Base-by-base conservation (phyloP, 2,113 vertebrate species). In the Syngnathus typhle region DNA sequence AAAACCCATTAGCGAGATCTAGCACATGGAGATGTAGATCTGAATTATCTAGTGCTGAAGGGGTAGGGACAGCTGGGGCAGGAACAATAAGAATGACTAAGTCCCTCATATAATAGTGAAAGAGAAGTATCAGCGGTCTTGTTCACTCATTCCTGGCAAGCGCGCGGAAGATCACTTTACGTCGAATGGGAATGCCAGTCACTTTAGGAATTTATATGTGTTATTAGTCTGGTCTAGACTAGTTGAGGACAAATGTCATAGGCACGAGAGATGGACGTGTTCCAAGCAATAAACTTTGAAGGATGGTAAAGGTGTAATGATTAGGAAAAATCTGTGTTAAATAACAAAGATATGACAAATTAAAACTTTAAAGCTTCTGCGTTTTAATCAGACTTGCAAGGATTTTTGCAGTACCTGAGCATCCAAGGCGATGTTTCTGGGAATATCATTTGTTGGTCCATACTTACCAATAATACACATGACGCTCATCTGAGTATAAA, bases 161-260 rank as follows among this genome's bases (percentile, higher is more conserved):
- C 77, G 54, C 67, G 72, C 75, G 70, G 72, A 65, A 84, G 84
- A 85, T 87, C 84, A 63, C 65, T 76, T 87, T 85, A 84, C 87
- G 76, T 84, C 32, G 76, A 87, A 86, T 87, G 84, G 74, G 83
- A 86, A 87, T 86, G 85, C 84, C 85, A 85, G 76, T 86, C 81
- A 80, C 75, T 82, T 67, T 37, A 85, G 78, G 82, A 83, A 82
- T 87, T 80, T 75, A 85, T 82, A 83, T 58, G 67, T 85, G 82
- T 87, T 89, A 79, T 86, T 86, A 70, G 78, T 76, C 15, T 73
- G 82, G 87, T 87, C 84, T 84, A 85, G 85, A 86, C 85, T 32
- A 71, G 77, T 74, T 76, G 59, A 70, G 74, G 82, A 81, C 84
- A 81, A 67, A 83, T 80, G 82, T 82, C 81, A 80, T 64, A 21